phyloP scores from a whole-genome alignment of 2,888 invertebrate genomes.

The Xestia rhomboidea region DNA sequence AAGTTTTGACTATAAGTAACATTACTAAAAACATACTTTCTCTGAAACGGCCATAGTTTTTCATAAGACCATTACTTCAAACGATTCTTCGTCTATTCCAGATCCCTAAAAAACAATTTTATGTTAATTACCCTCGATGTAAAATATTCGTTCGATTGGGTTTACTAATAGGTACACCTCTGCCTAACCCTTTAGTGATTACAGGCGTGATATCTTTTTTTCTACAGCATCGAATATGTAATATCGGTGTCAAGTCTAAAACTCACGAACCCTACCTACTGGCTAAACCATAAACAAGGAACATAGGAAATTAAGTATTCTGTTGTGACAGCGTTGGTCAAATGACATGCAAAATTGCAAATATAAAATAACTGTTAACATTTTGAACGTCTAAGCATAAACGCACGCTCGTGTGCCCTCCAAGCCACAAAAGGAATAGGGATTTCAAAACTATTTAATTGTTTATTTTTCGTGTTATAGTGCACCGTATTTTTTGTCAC shows the following conservation, averaged over 20 bases:
- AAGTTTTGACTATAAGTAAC: not conserved
- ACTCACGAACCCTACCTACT: slow-evolving; percentile 34
- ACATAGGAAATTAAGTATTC: slow-evolving; percentile 36
- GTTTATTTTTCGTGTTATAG: too few species aligned
- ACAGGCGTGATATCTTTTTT: not conserved
- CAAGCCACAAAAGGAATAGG: too few species aligned
- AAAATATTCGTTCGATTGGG: not conserved
- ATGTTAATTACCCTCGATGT: not conserved
- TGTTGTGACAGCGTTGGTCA: not conserved
- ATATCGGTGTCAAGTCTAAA: not conserved
- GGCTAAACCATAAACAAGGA: slow-evolving; percentile 44
- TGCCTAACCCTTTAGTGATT: not conserved
- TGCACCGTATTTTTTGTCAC: too few species aligned
- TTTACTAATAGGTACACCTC: not conserved
- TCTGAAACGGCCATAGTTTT: not conserved
- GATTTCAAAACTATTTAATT: too few species aligned
- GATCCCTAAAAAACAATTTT: not conserved
- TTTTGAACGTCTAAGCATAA: too few species aligned
- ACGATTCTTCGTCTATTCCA: not conserved
- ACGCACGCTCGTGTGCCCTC: too few species aligned
- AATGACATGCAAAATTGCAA: slow-evolving; percentile 7
- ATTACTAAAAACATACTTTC: not conserved
- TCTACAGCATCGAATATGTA: slow-evolving; percentile 7
- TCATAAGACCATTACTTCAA: slow-evolving; percentile 1
- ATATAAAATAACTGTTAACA: not conserved